phyloP scores from a whole-genome alignment of 2,888 invertebrate species.

The Hoplodrina blanda region DNA sequence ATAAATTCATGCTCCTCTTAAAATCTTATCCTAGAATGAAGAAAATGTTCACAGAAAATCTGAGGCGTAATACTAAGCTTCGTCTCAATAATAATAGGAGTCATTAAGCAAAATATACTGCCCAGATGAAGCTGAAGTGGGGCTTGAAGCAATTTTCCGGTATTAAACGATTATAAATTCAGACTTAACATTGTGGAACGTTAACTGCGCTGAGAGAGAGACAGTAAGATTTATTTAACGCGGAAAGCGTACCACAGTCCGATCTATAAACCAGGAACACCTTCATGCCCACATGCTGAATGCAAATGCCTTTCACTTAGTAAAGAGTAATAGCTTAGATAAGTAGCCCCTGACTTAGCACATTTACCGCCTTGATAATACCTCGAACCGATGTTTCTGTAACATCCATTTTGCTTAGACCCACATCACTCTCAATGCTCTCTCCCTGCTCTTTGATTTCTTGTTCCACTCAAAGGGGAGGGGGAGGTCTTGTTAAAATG shows the following conservation, averaged over 20 bases:
- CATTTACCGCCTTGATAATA: conserved; percentile 81
- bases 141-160: conserved; percentile 55
- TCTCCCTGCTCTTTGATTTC: conserved; percentile 46
- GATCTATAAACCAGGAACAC: conserved; percentile 56
- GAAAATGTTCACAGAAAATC: conserved; percentile 28
- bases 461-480: conserved; percentile 41
- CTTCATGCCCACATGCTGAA: conserved; percentile 67
- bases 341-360: conserved; percentile 86
- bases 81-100: conserved; percentile 44
- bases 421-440: conserved; percentile 57
- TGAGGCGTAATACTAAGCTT: conserved; percentile 22
- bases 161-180: conserved; percentile 64
- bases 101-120: conserved; percentile 53
- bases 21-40: conserved; percentile 17
- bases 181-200: conserved; percentile 54
- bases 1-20: conserved; percentile 5
- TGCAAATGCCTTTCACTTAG: conserved; percentile 82
- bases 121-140: conserved; percentile 36
- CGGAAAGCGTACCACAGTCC: conserved; percentile 36
- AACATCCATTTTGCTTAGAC: conserved; percentile 69
- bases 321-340: conserved; percentile 81
- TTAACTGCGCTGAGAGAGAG: conserved; percentile 35
- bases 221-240: conserved; percentile 59
- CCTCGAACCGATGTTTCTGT: conserved; percentile 77
- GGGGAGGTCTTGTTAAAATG: conserved; percentile 67